A percentile compares a stretch with the other conserved stretches of the same genome.
These are phyloP conservation scores for Nilaparvata lugens DNA, from an alignment of 1,140 invertebrate species.

Conservation along the genomic window DNA sequence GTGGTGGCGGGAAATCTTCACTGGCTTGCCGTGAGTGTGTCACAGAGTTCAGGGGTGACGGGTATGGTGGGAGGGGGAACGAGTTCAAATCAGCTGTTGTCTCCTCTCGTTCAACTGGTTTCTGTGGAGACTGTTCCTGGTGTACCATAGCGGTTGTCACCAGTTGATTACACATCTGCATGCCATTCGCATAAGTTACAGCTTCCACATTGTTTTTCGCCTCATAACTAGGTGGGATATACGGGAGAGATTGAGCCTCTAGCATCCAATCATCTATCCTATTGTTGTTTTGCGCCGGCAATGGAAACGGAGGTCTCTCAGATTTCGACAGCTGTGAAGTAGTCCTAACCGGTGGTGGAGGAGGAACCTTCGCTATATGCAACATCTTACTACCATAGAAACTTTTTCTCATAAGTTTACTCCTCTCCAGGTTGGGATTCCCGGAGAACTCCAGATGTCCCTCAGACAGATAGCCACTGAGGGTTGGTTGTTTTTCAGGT, in stretches of 20 bases:
- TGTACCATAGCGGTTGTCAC: slow-evolving; percentile 73
- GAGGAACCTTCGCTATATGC: slow-evolving; percentile 74
- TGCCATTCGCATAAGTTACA: slow-evolving; percentile 44
- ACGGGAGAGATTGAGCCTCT: slow-evolving; percentile 55
- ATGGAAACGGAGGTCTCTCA: slow-evolving; percentile 41
- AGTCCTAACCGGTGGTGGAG: slow-evolving; percentile 73
- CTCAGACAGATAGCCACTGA: slow-evolving; percentile 78
- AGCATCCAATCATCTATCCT: slow-evolving; percentile 27
- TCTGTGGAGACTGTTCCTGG: slow-evolving; percentile 51
- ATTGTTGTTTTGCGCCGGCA: slow-evolving; percentile 28
- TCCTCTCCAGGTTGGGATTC: slow-evolving; percentile 76
- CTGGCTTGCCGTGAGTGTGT: slow-evolving; percentile 74
- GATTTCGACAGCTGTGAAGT: slow-evolving; percentile 63
- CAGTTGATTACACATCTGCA: slow-evolving; percentile 43
- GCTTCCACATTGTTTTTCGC: slow-evolving; percentile 36
- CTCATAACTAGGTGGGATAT: slow-evolving; percentile 36
- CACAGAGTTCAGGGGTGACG: slow-evolving; percentile 56
- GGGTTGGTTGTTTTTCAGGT: slow-evolving; percentile 45
- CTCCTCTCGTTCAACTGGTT: slow-evolving; percentile 38
- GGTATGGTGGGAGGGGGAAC: slow-evolving; percentile 64
- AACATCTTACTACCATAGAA: slow-evolving; percentile 64
- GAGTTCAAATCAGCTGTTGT: slow-evolving; percentile 29
- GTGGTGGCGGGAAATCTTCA: slow-evolving; percentile 81
- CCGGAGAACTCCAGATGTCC: slow-evolving; percentile 69
- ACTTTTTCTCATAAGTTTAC: slow-evolving; percentile 80